These are phyloP conservation scores for Caenorhabditis sulstoni DNA, from an alignment of 2,888 invertebrate species.

Conservation along the genomic window DNA sequence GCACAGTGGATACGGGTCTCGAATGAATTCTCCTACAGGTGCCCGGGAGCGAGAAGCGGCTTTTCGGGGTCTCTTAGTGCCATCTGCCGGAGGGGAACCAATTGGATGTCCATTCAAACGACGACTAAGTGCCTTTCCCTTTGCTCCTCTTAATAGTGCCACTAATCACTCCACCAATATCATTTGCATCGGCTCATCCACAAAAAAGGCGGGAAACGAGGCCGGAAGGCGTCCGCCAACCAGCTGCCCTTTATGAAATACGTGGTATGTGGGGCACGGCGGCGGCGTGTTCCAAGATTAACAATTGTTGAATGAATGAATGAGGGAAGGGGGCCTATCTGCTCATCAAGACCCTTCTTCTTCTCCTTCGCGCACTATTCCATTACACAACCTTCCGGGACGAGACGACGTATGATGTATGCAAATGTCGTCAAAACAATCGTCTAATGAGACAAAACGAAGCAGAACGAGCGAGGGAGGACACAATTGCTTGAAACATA, in stretches of 20 bases:
- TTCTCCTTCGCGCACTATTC: slow-evolving; percentile 56
- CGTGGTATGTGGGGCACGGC: slow-evolving; percentile 37
- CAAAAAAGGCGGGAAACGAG: slow-evolving; percentile 35
- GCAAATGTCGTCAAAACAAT: slow-evolving; percentile 61
- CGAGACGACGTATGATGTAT: slow-evolving; percentile 46
- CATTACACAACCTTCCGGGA: slow-evolving; percentile 48
- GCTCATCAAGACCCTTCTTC: slow-evolving; percentile 6
- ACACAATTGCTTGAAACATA: slow-evolving; percentile 53
- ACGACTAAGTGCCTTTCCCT: slow-evolving; percentile 34
- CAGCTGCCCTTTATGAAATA: slow-evolving; percentile 45
- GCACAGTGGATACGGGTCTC: neutral
- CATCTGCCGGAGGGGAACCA: slow-evolving; percentile 28
- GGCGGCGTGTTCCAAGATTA: slow-evolving; percentile 34
- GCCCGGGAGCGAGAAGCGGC: neutral
- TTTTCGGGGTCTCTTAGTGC: slow-evolving; percentile 4
- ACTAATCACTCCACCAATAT: slow-evolving; percentile 53
- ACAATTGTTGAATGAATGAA: slow-evolving; percentile 54
- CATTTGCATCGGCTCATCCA: slow-evolving; percentile 57
- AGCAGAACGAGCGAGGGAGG: neutral
- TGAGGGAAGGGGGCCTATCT: slow-evolving; percentile 23
- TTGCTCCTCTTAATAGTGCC: slow-evolving; percentile 35
- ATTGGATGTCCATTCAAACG: slow-evolving; percentile 28
- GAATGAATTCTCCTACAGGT: slow-evolving; percentile 25
- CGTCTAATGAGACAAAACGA: slow-evolving; percentile 51
- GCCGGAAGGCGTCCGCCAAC: slow-evolving; percentile 28